Percentiles rank a stretch among this genome's conserved stretches.
These are phyloP conservation scores for Phodopus roborovskii DNA, from an alignment of 2,113 vertebrate genomes.

Conservation along the genomic window DNA sequence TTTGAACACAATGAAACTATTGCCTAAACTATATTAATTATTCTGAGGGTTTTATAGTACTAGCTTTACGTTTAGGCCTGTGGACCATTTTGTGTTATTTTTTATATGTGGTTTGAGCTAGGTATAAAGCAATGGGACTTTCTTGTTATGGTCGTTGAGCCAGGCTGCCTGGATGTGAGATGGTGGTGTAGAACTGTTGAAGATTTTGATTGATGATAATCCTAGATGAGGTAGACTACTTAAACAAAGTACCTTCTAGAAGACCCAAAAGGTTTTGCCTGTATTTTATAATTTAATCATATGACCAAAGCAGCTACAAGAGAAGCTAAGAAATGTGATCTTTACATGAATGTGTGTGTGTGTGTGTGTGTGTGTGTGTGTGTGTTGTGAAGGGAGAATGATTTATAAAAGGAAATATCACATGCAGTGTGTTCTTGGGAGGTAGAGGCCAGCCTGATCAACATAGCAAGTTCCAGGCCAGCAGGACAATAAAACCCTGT, in stretches of 20 bases:
- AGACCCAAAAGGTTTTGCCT: neutral
- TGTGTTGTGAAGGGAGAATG: neutral
- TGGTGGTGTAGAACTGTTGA: neutral
- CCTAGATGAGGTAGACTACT: neutral
- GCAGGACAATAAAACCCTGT: neutral
- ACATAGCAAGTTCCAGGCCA: neutral
- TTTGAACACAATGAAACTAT: neutral
- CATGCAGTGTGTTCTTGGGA: neutral
- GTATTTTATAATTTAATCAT: slow-evolving; percentile 34
- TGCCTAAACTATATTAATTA: neutral
- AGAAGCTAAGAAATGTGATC: slow-evolving; percentile 39
- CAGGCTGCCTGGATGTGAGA: neutral
- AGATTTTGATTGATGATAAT: neutral
- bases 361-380: neutral
- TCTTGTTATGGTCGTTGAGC: neutral
- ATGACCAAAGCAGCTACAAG: slow-evolving; percentile 17
- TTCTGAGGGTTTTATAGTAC: neutral
- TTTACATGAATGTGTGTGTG: neutral
- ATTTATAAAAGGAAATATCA: neutral
- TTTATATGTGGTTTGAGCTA: neutral
- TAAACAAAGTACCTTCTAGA: neutral
- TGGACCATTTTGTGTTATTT: neutral
- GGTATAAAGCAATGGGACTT: neutral
- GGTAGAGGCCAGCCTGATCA: neutral
- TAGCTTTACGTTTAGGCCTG: neutral